Conservation (phyloP, 1,140 invertebrate species). For the Babylonia areolata region DNA sequence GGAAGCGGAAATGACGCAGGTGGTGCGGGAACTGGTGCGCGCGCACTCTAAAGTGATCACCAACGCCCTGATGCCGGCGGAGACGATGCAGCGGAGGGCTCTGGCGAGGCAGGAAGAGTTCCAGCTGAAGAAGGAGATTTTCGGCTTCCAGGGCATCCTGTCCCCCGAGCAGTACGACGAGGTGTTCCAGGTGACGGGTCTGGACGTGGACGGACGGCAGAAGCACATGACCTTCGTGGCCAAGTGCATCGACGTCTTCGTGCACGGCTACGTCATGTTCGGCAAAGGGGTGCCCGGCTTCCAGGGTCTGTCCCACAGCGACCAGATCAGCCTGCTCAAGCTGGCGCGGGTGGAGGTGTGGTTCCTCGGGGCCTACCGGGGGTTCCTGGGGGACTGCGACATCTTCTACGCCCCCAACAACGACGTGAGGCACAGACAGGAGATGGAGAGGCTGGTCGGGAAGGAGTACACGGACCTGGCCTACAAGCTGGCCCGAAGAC, state of each 20-base stretch:
- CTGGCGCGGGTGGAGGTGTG: conserved; percentile 61
- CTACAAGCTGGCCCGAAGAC: conserved; percentile 42
- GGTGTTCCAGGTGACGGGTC: conserved; percentile 64
- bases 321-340: conserved; percentile 68
- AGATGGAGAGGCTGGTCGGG: conserved; percentile 49
- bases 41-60: conserved; percentile 15
- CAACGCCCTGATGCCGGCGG: conserved; percentile 1
- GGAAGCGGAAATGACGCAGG: conserved; percentile 41
- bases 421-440: conserved; percentile 41
- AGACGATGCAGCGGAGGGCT: not conserved
- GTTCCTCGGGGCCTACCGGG: conserved; percentile 55
- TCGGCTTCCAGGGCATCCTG: conserved; percentile 59
- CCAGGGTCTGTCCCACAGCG: conserved; percentile 56
- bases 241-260: conserved; percentile 55
- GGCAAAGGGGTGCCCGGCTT: conserved; percentile 69
- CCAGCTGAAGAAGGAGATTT: conserved; percentile 52
- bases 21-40: conserved; percentile 37
- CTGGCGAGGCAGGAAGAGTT: conserved; percentile 25
- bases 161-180: conserved; percentile 59
- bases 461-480: conserved; percentile 44
- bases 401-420: conserved; percentile 47
- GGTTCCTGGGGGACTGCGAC: conserved; percentile 48
- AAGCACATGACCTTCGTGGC: conserved; percentile 56
- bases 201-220: conserved; percentile 64
- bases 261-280: conserved; percentile 63